A percentile compares a stretch with the other conserved stretches of the same genome.
Evolutionary conservation across 2,113 vertebrate species (phyloP).

Genomic region (Otocyon megalotis): DNA sequence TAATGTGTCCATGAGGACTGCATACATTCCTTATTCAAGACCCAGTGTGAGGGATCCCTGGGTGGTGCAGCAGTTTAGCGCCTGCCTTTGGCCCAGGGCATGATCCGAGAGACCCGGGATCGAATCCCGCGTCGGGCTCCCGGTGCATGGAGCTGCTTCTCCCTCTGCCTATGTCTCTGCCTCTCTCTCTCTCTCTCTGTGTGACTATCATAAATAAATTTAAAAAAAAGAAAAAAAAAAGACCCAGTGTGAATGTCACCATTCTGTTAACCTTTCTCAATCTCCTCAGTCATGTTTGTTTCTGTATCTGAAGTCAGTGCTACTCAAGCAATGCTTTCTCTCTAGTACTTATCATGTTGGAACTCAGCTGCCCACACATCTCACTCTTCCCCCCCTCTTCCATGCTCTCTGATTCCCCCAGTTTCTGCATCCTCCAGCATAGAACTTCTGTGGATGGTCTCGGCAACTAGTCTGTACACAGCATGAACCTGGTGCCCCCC

Average conservation of each 20-base stretch:
- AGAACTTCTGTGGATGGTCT: background rate
- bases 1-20: background rate
- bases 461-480: rapidly evolving
- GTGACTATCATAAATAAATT: too few species aligned
- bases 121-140: too few species aligned
- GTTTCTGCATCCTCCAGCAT: too few species aligned
- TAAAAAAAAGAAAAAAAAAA: too few species aligned
- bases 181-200: too few species aligned
- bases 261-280: background rate
- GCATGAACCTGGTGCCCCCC: background rate
- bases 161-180: too few species aligned
- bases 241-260: background rate
- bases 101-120: too few species aligned
- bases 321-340: background rate
- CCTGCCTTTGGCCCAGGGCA: too few species aligned
- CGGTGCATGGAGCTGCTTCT: too few species aligned
- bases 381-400: background rate
- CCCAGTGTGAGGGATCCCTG: background rate
- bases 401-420: background rate
- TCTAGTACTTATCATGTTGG: background rate
- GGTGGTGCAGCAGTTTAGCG: too few species aligned
- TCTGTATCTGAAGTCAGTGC: background rate
- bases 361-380: background rate
- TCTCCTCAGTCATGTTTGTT: background rate
- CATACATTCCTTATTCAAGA: background rate